These are phyloP conservation scores for Epinotia demarniana DNA, from an alignment of 2,888 invertebrate species.

Conservation along the genomic window DNA sequence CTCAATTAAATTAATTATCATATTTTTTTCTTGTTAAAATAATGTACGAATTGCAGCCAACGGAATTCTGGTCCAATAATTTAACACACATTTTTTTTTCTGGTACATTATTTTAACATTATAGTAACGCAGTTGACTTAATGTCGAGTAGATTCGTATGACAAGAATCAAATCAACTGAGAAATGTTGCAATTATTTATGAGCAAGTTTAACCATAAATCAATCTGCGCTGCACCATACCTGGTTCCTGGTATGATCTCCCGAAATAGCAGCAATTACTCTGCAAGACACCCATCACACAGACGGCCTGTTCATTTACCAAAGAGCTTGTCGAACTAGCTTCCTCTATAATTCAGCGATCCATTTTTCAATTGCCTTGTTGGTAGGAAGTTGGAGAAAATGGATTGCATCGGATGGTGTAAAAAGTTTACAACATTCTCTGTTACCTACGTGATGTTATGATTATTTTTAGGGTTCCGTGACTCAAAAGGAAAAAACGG, in stretches of 20 bases:
- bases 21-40: too few species aligned
- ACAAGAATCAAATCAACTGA: background rate
- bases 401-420: conserved; percentile 34
- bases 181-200: background rate
- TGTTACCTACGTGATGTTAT: background rate
- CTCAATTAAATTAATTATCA: too few species aligned
- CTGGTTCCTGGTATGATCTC: conserved; percentile 17
- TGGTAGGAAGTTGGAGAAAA: conserved; percentile 49
- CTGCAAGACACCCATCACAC: conserved; percentile 50
- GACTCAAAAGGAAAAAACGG: too few species aligned
- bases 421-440: background rate
- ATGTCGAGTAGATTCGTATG: background rate
- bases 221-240: background rate
- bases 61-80: too few species aligned
- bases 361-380: conserved; percentile 63
- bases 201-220: background rate
- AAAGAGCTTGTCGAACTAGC: conserved; percentile 69
- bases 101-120: too few species aligned
- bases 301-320: conserved; percentile 70
- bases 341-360: conserved; percentile 68
- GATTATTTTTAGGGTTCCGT: too few species aligned
- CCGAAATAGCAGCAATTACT: conserved; percentile 73
- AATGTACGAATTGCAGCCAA: too few species aligned
- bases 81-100: too few species aligned
- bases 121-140: too few species aligned